These are phyloP conservation scores for Myripristis jacobus DNA, from an alignment of 2,797 vertebrate species.

Conservation along the genomic window DNA sequence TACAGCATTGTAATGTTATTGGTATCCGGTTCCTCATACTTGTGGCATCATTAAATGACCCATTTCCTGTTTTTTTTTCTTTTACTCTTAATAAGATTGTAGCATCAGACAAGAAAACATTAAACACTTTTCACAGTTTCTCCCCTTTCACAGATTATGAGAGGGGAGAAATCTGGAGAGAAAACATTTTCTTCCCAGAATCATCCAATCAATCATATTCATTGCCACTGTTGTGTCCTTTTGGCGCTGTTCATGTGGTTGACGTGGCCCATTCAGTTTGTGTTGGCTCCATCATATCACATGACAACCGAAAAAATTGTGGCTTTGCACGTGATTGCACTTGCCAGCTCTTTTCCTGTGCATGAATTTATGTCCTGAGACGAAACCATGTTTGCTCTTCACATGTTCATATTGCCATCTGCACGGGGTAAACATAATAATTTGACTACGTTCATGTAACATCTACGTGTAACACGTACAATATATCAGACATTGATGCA, in stretches of 20 bases:
- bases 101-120: conserved; percentile 42
- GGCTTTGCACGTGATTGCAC: conserved; percentile 58
- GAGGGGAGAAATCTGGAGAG: conserved; percentile 40
- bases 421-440: conserved; percentile 54
- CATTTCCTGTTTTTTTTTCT: background rate
- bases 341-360: conserved; percentile 45
- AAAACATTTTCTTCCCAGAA: conserved; percentile 46
- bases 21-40: too few relatives aligned
- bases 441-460: conserved; percentile 39
- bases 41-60: too few relatives aligned
- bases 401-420: conserved; percentile 63
- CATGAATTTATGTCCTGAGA: conserved; percentile 51
- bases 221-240: conserved; percentile 47
- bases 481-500: conserved; percentile 1
- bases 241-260: conserved; percentile 22
- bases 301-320: conserved; percentile 54
- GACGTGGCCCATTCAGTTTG: conserved; percentile 59
- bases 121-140: conserved; percentile 43
- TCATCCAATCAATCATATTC: conserved; percentile 63
- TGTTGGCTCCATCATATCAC: conserved; percentile 56
- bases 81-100: conserved; percentile 34
- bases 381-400: conserved; percentile 60
- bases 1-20: too few relatives aligned
- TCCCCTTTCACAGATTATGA: conserved; percentile 33
- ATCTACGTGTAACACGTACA: conserved; percentile 18